Evolutionary conservation across 37 sponge, comb jelly and placozoan genomes (phyloP).

Genomic region (Cliona cf. orientalis): DNA sequence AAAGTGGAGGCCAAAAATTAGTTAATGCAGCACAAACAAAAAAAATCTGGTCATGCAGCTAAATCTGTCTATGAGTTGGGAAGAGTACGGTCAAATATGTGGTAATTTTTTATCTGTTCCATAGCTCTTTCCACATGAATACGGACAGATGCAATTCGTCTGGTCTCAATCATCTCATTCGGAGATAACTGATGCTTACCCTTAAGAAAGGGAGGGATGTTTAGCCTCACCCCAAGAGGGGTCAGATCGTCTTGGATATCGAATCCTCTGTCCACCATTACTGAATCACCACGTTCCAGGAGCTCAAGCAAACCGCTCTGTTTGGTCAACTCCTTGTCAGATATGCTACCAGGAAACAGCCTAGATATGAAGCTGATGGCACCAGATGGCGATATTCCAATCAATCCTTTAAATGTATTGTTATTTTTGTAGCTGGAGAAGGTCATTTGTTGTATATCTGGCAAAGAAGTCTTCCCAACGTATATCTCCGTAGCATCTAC

Average conservation of each 20-base stretch:
- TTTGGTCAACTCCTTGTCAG: slow-evolving; percentile 53
- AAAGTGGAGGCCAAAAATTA: slow-evolving; percentile 55
- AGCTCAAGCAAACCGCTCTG: slow-evolving; percentile 42
- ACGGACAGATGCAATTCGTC: slow-evolving; percentile 60
- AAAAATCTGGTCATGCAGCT: slow-evolving; percentile 47
- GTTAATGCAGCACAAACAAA: slow-evolving; percentile 60
- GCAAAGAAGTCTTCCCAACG: slow-evolving; percentile 44
- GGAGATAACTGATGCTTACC: slow-evolving; percentile 42
- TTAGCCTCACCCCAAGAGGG: slow-evolving; percentile 43
- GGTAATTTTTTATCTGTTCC: slow-evolving; percentile 52
- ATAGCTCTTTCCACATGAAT: slow-evolving; percentile 69
- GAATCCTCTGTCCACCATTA: slow-evolving; percentile 74
- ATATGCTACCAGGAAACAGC: slow-evolving; percentile 51
- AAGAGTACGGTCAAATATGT: slow-evolving; percentile 57
- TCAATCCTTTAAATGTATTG: slow-evolving; percentile 55
- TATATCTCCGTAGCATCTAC: slow-evolving; percentile 53
- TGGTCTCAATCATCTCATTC: slow-evolving; percentile 35
- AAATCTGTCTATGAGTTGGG: slow-evolving; percentile 29
- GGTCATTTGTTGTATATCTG: slow-evolving; percentile 50
- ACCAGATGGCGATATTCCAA: slow-evolving; percentile 58
- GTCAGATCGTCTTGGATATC: slow-evolving; percentile 67
- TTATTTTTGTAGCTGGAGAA: slow-evolving; percentile 52
- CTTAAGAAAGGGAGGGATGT: slow-evolving; percentile 69
- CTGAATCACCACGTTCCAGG: slow-evolving; percentile 48
- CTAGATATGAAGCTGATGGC: slow-evolving; percentile 47